Percentiles rank a stretch among this genome's conserved stretches.
Evolutionary conservation across 2,888 invertebrate species (phyloP).

Genomic region (Hermodice carunculata): DNA sequence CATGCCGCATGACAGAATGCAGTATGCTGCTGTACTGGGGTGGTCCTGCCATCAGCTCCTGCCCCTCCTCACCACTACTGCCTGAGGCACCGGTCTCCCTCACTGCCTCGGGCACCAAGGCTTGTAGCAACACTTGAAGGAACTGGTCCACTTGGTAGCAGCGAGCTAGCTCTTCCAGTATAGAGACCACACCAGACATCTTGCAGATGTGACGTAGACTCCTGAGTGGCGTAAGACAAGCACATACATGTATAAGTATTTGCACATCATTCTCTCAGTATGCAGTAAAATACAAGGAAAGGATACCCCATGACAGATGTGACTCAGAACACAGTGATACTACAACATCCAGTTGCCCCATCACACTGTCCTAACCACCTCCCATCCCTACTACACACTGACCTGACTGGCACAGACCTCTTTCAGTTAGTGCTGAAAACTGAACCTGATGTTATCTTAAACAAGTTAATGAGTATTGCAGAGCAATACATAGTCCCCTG

Average conservation of each 20-base stretch:
- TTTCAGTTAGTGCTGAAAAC: too few species aligned
- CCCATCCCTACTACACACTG: too few species aligned
- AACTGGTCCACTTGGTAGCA: conserved; percentile 49
- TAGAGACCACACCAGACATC: conserved; percentile 48
- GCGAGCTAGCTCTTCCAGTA: conserved; percentile 43
- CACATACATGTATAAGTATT: too few species aligned
- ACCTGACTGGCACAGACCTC: too few species aligned
- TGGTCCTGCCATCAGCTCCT: conserved; percentile 26
- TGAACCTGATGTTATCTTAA: too few species aligned
- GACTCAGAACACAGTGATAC: too few species aligned
- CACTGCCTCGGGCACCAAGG: conserved; percentile 56
- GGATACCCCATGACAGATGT: too few species aligned
- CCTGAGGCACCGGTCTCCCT: conserved; percentile 39
- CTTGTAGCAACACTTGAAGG: conserved; percentile 45
- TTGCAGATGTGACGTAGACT: conserved; percentile 51
- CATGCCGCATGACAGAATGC: conserved; percentile 47
- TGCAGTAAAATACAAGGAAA: background rate
- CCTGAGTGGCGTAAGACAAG: too few species aligned
- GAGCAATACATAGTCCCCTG: too few species aligned
- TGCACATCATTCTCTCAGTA: background rate
- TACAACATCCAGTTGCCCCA: too few species aligned
- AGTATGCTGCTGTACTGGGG: conserved; percentile 48
- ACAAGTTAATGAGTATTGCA: too few species aligned
- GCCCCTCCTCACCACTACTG: conserved; percentile 53
- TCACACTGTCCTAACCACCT: too few species aligned